Evolutionary conservation across 2,113 vertebrate genomes (phyloP).

Genomic region (Microcebus griseorufus): DNA sequence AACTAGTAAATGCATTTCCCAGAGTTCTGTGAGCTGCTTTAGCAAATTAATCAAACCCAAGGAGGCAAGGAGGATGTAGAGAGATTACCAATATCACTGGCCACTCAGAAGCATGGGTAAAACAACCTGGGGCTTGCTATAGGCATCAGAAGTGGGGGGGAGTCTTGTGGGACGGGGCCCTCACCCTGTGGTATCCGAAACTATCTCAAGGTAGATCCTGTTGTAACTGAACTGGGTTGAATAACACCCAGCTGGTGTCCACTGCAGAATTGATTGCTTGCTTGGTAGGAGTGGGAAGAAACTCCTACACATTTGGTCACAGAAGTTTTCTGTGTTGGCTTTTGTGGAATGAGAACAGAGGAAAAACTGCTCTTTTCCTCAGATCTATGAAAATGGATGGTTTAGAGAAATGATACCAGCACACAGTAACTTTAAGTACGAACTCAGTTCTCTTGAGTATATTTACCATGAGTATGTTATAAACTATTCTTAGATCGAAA

Average conservation of each 20-base stretch:
- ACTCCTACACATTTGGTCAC: not conserved
- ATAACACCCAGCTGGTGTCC: not conserved
- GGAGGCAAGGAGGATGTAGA: not conserved
- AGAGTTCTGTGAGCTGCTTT: not conserved
- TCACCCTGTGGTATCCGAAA: not conserved
- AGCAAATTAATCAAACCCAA: not conserved
- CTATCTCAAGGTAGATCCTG: not conserved
- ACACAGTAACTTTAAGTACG: not conserved
- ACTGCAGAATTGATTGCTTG: not conserved
- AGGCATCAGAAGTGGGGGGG: not conserved
- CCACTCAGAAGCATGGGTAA: not conserved
- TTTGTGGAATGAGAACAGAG: not conserved
- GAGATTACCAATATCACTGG: not conserved
- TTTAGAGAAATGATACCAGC: not conserved
- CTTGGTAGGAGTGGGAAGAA: not conserved
- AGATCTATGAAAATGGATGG: not conserved
- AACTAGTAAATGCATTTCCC: not conserved
- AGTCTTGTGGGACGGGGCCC: not conserved
- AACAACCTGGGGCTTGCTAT: not conserved
- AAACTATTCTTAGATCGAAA: not conserved
- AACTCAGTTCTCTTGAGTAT: not conserved
- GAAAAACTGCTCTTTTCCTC: not conserved
- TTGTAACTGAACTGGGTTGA: not conserved
- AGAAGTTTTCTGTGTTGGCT: not conserved
- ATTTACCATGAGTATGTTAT: not conserved